Evolutionary conservation across 1,140 invertebrate species (phyloP).

Genomic region (Penaeus vannamei): DNA sequence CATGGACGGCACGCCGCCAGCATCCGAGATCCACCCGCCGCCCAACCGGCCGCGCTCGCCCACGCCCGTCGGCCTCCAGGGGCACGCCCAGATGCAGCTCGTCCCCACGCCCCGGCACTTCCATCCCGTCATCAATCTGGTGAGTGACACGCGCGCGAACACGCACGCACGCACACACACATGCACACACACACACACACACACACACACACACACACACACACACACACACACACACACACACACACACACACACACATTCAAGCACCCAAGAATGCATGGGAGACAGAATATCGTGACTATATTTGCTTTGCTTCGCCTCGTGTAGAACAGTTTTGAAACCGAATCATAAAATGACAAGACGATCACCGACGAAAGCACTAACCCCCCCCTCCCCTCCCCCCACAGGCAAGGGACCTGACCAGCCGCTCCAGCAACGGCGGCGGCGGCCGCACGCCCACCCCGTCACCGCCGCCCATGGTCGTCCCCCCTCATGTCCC

Average conservation of each 20-base stretch:
- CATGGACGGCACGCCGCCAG: constrained; percentile 63
- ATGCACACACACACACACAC: too few species aligned
- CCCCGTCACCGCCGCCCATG: constrained; percentile 65
- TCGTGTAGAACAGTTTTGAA: too few species aligned
- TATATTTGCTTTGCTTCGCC: too few species aligned
- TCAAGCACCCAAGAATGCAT: neutral
- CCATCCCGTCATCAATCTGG: constrained; percentile 63
- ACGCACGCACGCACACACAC: too few species aligned
- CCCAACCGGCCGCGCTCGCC: constrained; percentile 55
- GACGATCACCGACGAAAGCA: too few species aligned
- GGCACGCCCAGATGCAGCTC: constrained; percentile 26
- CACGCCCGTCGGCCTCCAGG: constrained; percentile 36
- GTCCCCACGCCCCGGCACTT: constrained; percentile 55
- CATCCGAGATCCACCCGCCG: constrained; percentile 13
- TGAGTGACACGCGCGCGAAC: constrained; percentile 4
- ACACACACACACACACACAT: neutral
- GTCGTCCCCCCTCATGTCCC: constrained; percentile 53
- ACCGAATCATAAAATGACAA: too few species aligned
- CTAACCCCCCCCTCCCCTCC: neutral
- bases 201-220: neutral
- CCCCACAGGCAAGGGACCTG: constrained; percentile 58
- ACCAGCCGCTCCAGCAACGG: constrained; percentile 62
- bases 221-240: constrained; percentile 5
- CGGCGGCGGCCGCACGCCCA: constrained; percentile 38
- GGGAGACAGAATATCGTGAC: too few species aligned